phyloP scores from a whole-genome alignment of 2,888 invertebrate genomes.

The Osmoderma eremita region DNA sequence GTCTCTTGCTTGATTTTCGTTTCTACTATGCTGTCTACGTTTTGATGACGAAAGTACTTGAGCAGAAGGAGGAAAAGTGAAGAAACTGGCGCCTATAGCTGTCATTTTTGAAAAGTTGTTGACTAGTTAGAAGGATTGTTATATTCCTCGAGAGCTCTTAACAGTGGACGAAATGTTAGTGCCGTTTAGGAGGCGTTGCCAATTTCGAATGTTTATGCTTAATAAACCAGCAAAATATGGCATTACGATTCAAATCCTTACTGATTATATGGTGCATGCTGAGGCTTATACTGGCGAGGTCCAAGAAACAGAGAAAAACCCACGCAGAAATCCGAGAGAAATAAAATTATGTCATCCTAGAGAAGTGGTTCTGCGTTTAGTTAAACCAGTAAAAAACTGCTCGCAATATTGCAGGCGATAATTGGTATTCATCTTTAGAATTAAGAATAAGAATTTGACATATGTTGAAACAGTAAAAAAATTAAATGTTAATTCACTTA shows the following conservation, averaged over 20 bases:
- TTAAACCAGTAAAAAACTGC: neutral
- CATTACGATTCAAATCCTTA: slow-evolving; percentile 47
- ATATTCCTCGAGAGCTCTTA: too few species aligned
- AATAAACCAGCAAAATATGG: slow-evolving; percentile 52
- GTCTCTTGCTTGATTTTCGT: too few species aligned
- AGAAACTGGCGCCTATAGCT: too few species aligned
- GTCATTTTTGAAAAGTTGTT: too few species aligned
- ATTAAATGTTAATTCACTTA: too few species aligned
- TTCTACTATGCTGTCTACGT: too few species aligned
- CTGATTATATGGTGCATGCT: slow-evolving; percentile 48
- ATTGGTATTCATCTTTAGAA: too few species aligned
- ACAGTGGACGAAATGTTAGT: slow-evolving; percentile 43
- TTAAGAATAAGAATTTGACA: neutral
- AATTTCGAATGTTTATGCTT: slow-evolving; percentile 45
- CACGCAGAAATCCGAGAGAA: neutral
- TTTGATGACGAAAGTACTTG: too few species aligned
- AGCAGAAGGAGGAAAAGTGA: too few species aligned
- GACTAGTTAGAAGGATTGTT: too few species aligned
- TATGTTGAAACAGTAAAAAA: too few species aligned
- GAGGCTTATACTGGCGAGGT: slow-evolving; percentile 49
- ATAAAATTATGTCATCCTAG: neutral
- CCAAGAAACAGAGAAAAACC: too few species aligned
- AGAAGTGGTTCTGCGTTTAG: neutral
- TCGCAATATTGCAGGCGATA: slow-evolving; percentile 2
- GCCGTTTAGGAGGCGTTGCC: slow-evolving; percentile 38